A percentile compares a stretch with the other conserved stretches of the same genome.
These are phyloP conservation scores for Mongoloraphidia duomilia DNA, from an alignment of 2,888 invertebrate genomes.

Conservation along the genomic window DNA sequence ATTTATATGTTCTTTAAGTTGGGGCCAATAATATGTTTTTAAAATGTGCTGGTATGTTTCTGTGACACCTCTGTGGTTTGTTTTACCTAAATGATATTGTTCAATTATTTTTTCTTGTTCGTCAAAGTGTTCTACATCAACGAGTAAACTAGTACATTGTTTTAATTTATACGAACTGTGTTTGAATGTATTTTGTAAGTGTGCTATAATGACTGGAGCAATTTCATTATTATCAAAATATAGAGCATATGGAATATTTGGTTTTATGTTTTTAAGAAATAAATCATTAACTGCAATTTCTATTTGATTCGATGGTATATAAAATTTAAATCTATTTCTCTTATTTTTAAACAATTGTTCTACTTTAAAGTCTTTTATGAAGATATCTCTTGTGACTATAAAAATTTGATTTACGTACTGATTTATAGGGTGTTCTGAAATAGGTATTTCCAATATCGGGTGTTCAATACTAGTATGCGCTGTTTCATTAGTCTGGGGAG, in stretches of 20 bases:
- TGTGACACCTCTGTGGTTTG: constrained; percentile 12
- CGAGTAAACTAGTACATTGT: not conserved
- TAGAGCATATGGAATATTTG: too few relatives aligned
- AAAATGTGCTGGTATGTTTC: constrained; percentile 9
- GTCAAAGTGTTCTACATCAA: constrained; percentile 5
- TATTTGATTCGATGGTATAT: too few relatives aligned
- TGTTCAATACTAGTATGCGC: not conserved
- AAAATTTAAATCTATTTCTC: too few relatives aligned
- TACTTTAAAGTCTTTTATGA: too few relatives aligned
- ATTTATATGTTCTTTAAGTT: too few relatives aligned
- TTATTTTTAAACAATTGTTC: too few relatives aligned
- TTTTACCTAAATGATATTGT: constrained; percentile 10
- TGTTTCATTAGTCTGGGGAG: too few relatives aligned
- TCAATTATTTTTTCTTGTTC: constrained; percentile 6
- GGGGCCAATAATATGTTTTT: constrained; percentile 10
- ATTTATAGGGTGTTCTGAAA: not conserved
- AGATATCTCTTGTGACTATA: not conserved
- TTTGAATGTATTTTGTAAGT: too few relatives aligned
- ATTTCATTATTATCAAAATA: too few relatives aligned
- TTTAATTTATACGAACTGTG: not conserved
- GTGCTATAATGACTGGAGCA: too few relatives aligned
- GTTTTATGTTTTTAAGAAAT: too few relatives aligned
- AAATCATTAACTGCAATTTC: too few relatives aligned
- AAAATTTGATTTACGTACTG: not conserved
- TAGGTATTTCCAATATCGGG: not conserved